Evolutionary conservation across 2,888 invertebrate species (phyloP).

Genomic region (Eupithecia insigniata): DNA sequence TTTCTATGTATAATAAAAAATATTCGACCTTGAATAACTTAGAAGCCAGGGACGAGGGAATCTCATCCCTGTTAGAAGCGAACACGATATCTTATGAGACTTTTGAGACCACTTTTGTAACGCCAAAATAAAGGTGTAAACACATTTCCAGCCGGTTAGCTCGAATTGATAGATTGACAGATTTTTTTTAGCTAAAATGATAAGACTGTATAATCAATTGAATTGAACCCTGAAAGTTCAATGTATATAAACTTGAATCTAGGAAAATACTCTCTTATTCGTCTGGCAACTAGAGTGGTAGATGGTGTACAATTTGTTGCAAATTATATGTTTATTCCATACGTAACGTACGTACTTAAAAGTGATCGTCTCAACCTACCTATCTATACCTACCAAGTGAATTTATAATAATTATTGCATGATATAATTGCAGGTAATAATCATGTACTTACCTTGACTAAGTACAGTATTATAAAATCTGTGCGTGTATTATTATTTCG

Average conservation of each 20-base stretch:
- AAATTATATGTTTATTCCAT: not conserved
- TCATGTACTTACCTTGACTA: not conserved
- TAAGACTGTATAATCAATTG: conserved; percentile 7
- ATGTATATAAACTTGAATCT: conserved; percentile 16
- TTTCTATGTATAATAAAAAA: too few species aligned
- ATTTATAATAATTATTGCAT: not conserved
- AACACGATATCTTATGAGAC: too few species aligned
- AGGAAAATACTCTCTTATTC: conserved; percentile 19
- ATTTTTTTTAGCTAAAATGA: too few species aligned
- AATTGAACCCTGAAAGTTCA: conserved; percentile 14
- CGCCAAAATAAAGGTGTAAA: too few species aligned
- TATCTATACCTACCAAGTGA: not conserved
- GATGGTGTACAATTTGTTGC: not conserved
- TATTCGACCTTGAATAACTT: too few species aligned
- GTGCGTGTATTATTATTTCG: not conserved
- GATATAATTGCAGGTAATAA: not conserved
- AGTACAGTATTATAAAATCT: too few species aligned
- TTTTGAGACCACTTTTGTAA: too few species aligned
- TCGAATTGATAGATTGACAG: too few species aligned
- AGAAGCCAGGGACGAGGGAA: too few species aligned
- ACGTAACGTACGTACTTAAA: not conserved
- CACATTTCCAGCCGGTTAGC: too few species aligned
- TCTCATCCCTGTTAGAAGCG: too few species aligned
- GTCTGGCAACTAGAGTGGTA: not conserved
- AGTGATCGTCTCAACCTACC: not conserved